Evolutionary conservation across 2,113 vertebrate genomes (phyloP), one percentile per base, ranked within the genome.

Genomic region (Rhinichthys klamathensis): DNA sequence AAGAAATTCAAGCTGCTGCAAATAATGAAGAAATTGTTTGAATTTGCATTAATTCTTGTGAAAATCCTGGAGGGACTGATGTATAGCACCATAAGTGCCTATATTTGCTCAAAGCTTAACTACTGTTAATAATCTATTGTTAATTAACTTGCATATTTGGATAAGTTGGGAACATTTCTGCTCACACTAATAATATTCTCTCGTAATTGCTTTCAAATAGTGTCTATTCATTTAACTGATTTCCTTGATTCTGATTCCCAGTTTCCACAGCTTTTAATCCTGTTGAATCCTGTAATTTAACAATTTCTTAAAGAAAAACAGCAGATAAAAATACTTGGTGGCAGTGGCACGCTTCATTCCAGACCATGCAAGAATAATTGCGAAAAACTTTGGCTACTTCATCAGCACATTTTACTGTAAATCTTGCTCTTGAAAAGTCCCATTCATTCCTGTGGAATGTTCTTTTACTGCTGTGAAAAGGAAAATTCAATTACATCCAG

Each of bases 401-500:
- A 21, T 69, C 1, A 21, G 16, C 16, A 38, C 8, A 38, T 70
- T 38, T 41, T 23, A 38, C 67, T 2, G 1, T 38, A 70, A 38
- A 30, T 70, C 0, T 38, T 6, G 32, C 67, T 70, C 8, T 38
- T 70, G 32, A 70, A 70, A 70, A 38, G 18, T 70, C 18, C 21
- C 21, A 35, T 70, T 12, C 18, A 70, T 38, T 38, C 67, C 18
- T 12, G 18, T 10, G 9, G 65, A 35, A 38, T 38, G 8, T 23
- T 70, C 3, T 74, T 44, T 51, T 87, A 85, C 77, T 82, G 83
- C 38, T 65, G 79, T 84, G 44, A 23, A 85, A 80, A 44, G 65
- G 51, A 65, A 69, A 67, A 88, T 85, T 73, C 44, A 60, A 84
- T 88, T 87, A 90, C 56, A 56, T 16, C 46, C 80, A 83, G 6